Conservation (phyloP, 2,113 vertebrate species). For the Fulmarus glacialis region DNA sequence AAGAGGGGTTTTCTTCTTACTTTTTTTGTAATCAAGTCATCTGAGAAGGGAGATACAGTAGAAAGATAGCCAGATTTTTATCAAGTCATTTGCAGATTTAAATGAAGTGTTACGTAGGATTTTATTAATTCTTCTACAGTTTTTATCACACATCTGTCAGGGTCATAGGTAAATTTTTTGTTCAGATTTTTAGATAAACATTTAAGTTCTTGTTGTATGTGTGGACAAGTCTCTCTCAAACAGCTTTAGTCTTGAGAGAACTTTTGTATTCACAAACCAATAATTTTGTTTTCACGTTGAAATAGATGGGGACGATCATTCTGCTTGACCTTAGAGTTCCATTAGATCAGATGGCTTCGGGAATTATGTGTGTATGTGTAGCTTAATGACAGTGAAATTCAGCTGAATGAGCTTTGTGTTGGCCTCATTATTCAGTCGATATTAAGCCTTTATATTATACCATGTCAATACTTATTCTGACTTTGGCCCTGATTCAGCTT, state of each 20-base stretch:
- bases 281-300: not conserved
- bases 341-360: not conserved
- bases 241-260: not conserved
- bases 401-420: not conserved
- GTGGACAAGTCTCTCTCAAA: not conserved
- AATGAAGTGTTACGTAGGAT: not conserved
- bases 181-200: not conserved
- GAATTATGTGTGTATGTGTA: not conserved
- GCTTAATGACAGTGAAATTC: not conserved
- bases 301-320: not conserved
- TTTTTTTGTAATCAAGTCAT: not conserved
- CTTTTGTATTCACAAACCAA: not conserved
- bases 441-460: not conserved
- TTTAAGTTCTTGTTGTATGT: not conserved
- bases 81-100: conserved; percentile 4
- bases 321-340: not conserved
- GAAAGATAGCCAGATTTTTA: not conserved
- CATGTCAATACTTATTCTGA: not conserved
- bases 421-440: not conserved
- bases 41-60: not conserved
- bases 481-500: not conserved
- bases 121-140: not conserved
- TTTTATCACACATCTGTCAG: not conserved
- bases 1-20: not conserved
- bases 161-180: not conserved